Conservation (phyloP, 2,888 invertebrate species). For the Polydesmus complanatus region DNA sequence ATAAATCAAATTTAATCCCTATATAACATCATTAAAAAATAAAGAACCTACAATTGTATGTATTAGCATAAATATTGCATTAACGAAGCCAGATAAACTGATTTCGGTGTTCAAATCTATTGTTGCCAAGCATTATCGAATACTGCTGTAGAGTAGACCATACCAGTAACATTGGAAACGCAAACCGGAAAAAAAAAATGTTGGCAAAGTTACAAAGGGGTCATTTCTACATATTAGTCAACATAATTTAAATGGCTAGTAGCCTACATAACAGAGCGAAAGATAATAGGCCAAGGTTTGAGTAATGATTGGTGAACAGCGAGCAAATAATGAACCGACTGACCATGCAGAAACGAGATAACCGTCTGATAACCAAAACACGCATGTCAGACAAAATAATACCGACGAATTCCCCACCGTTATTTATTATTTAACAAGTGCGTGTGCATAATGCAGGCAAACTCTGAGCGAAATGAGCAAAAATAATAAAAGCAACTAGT, state of each 20-base stretch:
- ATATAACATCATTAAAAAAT: no score
- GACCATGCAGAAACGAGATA: background rate
- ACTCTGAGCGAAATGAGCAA: no score
- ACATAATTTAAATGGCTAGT: background rate
- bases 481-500: no score
- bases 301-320: no score
- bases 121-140: no score
- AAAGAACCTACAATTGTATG: no score
- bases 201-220: background rate
- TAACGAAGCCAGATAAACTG: no score
- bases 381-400: background rate
- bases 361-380: background rate
- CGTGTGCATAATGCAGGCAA: background rate
- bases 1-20: no score
- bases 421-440: background rate
- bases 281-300: background rate
- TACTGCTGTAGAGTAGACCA: no score
- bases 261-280: no score
- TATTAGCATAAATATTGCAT: no score
- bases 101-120: no score
- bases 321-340: background rate
- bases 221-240: background rate
- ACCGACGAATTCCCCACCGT: background rate
- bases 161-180: background rate
- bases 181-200: background rate